Conservation (phyloP, 2,113 vertebrate species). For the Labrus mixtus region DNA sequence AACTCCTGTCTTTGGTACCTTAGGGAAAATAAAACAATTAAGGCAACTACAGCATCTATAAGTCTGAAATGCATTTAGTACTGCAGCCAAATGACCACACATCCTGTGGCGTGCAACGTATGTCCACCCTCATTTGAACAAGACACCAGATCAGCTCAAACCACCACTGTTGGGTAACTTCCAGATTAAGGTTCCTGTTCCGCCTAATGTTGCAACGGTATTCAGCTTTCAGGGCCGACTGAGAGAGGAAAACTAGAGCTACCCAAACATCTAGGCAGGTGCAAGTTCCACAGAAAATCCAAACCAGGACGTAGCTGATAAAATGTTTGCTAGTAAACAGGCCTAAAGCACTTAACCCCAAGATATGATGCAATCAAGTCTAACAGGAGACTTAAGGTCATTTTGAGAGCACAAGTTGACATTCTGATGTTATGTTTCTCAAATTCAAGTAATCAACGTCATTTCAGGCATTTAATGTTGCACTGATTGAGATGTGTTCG, state of each 20-base stretch:
- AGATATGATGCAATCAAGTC: slow-evolving; percentile 72
- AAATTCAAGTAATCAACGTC: slow-evolving; percentile 42
- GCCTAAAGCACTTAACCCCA: slow-evolving; percentile 57
- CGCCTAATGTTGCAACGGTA: neutral
- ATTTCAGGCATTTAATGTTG: slow-evolving; percentile 20
- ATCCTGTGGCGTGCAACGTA: slow-evolving; percentile 38
- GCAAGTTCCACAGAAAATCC: slow-evolving; percentile 18
- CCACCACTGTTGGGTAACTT: slow-evolving; percentile 12
- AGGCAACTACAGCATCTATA: slow-evolving; percentile 84
- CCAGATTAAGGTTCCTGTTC: slow-evolving; percentile 31
- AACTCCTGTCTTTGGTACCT: slow-evolving; percentile 80
- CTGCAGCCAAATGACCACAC: slow-evolving; percentile 62
- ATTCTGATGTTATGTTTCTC: slow-evolving; percentile 40
- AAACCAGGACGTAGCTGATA: slow-evolving; percentile 6
- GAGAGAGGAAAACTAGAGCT: neutral
- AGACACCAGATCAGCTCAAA: slow-evolving; percentile 23
- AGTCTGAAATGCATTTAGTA: slow-evolving; percentile 71
- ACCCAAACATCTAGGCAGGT: slow-evolving; percentile 11
- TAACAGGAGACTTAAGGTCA: slow-evolving; percentile 72
- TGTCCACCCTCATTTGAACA: slow-evolving; percentile 8
- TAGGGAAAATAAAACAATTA: slow-evolving; percentile 73
- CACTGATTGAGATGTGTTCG: slow-evolving; percentile 6
- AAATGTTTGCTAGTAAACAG: slow-evolving; percentile 35
- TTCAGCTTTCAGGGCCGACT: neutral
- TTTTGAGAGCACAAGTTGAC: slow-evolving; percentile 38